Base-by-base conservation (phyloP, 2,113 vertebrate species). In the Cavia aperea region DNA sequence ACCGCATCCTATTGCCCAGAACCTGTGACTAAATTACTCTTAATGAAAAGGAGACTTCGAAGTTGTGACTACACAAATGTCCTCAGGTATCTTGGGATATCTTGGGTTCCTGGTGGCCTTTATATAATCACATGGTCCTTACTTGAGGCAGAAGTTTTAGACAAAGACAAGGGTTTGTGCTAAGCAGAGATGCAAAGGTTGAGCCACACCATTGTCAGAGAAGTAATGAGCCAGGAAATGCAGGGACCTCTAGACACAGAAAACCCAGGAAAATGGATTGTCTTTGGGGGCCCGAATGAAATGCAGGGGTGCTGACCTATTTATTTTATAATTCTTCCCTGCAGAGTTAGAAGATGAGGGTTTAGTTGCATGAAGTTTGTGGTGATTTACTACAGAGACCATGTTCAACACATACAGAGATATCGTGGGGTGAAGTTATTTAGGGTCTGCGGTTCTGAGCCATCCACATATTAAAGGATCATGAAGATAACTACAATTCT, bases 241-340 rank as follows among this genome's bases (percentile, higher is more conserved):
- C 7, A 78, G 68, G 66, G n/a, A 33, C 24, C n/a, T 77, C 33
- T 21, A 33, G 9, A 79, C 10, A 36, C 49, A 36, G 31, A 8
- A 88, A 68, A 51, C 14, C 7, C 29, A 56, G 73, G 31, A 33
- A 43, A 81, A 33, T 33, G 10, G 7, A 16, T 81, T 66, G n/a
- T 65, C 6, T 1, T 10, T 9, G n/a, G 4, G 16, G 79, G 4
- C 31, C 7, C n/a, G 2, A 24, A 72, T 70, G 31, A 46, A 39
- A 4, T 7, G 9, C 1, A 29, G 24, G 10, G 8, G n/a, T 58
- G 39, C 5, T 54, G n/a, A 8, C 11, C 15, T 72, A 1, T n/a
- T 88, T 86, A 3, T n/a, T 81, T 86, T 60, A 85, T 58, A 39
- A 46, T 49, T 92, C 46, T 75, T 2, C 2, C 39, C 49, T 88